Evolutionary conservation across 2,113 vertebrate species (phyloP).

Genomic region (Anguilla rostrata): DNA sequence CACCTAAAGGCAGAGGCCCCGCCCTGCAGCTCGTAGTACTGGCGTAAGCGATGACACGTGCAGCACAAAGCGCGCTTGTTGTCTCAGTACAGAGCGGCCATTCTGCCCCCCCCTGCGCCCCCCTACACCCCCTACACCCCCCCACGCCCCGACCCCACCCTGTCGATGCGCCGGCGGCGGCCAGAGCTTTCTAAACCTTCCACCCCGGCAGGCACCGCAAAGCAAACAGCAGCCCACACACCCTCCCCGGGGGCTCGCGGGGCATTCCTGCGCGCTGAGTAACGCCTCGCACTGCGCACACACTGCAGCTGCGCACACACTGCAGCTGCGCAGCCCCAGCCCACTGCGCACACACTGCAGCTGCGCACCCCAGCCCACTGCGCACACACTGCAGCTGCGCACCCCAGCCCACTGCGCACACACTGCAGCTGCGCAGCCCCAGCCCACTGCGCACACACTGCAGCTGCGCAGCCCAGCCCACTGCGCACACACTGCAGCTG

Average conservation of each 20-base stretch:
- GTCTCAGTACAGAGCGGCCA: constrained; percentile 55
- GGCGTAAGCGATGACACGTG: constrained; percentile 24
- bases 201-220: constrained; percentile 69
- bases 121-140: neutral
- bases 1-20: neutral
- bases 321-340: neutral
- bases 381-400: too few relatives aligned
- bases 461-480: too few relatives aligned
- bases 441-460: too few relatives aligned
- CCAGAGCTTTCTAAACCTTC: constrained; percentile 61
- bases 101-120: constrained; percentile 50
- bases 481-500: too few relatives aligned
- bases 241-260: constrained; percentile 57
- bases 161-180: constrained; percentile 58
- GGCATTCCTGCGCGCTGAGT: constrained; percentile 72
- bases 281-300: constrained; percentile 47
- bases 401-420: too few relatives aligned
- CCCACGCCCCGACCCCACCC: neutral
- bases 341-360: constrained; percentile 14
- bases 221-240: constrained; percentile 73
- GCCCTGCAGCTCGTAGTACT: constrained; percentile 27
- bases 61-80: constrained; percentile 31
- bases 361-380: too few relatives aligned
- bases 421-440: too few relatives aligned
- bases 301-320: constrained; percentile 11